Conservation (phyloP, 2,888 invertebrate species). For the Apoda limacodes region DNA sequence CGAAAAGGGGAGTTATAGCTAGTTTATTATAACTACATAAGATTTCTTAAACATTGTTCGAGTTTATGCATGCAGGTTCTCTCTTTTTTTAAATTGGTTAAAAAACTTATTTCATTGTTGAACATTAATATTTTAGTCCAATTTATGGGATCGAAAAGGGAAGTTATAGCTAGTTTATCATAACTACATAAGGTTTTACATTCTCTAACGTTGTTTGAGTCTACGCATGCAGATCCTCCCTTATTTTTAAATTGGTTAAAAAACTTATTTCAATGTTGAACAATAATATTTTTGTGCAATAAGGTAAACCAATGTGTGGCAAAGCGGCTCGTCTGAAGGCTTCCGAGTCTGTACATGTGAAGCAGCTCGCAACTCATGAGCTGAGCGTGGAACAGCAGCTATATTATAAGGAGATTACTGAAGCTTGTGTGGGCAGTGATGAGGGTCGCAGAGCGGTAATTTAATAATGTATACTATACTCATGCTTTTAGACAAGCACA, state of each 20-base stretch:
- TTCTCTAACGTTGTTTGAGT: no score
- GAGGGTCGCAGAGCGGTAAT: conserved; percentile 87
- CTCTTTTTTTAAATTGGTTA: no score
- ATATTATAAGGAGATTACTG: conserved; percentile 98
- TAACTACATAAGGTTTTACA: no score
- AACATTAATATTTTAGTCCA: no score
- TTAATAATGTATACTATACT: conserved; percentile 6
- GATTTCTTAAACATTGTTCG: no score
- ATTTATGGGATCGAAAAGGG: no score
- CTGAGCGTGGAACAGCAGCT: conserved; percentile 97
- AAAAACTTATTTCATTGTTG: conserved; percentile 96
- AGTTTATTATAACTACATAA: no score
- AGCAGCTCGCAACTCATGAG: conserved; percentile 95
- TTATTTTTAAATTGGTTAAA: no score
- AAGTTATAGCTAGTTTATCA: no score
- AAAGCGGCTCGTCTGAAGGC: conserved; percentile 87
- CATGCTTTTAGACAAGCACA: neutral
- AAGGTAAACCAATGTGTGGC: conserved; percentile 79
- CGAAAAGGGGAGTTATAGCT: no score
- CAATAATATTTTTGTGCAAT: conserved; percentile 97
- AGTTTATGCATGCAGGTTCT: no score
- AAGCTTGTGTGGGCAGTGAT: conserved; percentile 98
- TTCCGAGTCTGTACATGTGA: conserved; percentile 94
- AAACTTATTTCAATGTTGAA: conserved; percentile 96
- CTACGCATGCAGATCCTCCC: no score